phyloP scores from a whole-genome alignment of 2,113 vertebrate species.

The Otolemur garnettii region DNA sequence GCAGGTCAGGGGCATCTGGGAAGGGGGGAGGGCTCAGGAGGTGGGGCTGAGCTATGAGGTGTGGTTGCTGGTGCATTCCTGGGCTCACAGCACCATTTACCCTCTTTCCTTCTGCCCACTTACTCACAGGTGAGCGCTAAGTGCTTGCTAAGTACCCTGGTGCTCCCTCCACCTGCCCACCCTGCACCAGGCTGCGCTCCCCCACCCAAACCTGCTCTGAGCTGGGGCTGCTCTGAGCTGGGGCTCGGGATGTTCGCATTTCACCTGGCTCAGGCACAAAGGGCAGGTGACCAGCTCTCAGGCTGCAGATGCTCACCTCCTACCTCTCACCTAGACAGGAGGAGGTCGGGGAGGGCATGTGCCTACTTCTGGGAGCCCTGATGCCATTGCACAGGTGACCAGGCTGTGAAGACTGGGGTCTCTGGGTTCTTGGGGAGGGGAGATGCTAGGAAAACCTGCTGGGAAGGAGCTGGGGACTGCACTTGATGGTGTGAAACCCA shows the following conservation, averaged over 20 bases:
- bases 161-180: accelerated
- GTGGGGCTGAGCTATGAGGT: accelerated
- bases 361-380: not conserved
- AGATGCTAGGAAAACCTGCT: accelerated
- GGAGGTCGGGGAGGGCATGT: not conserved
- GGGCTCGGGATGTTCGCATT: not conserved
- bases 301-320: not conserved
- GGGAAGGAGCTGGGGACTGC: not conserved
- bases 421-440: not conserved
- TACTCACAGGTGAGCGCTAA: accelerated
- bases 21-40: not conserved
- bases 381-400: not conserved
- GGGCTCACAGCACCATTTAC: accelerated
- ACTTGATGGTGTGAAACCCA: too few species aligned
- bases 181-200: accelerated
- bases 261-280: too few species aligned
- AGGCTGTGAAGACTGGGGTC: accelerated
- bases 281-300: too few species aligned
- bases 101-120: not conserved
- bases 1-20: accelerated
- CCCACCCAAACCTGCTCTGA: not conserved
- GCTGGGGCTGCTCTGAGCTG: not conserved
- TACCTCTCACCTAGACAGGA: not conserved
- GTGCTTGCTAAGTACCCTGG: accelerated
- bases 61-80: accelerated